phyloP scores from a whole-genome alignment of 1,140 invertebrate species.

The Mylabris phalerata region DNA sequence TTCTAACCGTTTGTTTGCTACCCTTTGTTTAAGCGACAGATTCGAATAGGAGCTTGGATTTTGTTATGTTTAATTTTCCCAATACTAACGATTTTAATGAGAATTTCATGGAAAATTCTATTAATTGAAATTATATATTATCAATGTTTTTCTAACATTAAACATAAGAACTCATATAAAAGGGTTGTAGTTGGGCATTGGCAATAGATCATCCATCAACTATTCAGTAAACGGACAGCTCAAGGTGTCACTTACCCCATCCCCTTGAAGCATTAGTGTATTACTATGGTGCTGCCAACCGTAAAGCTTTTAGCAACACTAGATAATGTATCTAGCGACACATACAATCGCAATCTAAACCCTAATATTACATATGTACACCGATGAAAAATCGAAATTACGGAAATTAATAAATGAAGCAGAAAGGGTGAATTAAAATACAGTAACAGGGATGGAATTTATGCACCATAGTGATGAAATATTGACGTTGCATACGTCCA shows the following conservation, averaged over 20 bases:
- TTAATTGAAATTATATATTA: too few species aligned
- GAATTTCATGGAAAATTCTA: too few species aligned
- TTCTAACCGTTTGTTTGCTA: slow-evolving; percentile 33
- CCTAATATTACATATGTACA: too few species aligned
- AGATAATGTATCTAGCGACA: slow-evolving; percentile 13
- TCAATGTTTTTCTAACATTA: too few species aligned
- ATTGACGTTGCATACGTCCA: slow-evolving; percentile 1
- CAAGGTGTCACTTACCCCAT: slow-evolving; percentile 31
- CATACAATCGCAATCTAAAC: too few species aligned
- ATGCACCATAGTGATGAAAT: too few species aligned
- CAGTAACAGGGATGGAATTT: too few species aligned
- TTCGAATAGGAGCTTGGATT: slow-evolving; percentile 24
- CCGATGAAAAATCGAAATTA: too few species aligned
- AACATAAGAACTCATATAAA: background rate
- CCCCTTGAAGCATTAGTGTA: slow-evolving; percentile 28
- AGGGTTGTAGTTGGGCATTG: slow-evolving; percentile 12
- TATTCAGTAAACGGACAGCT: slow-evolving; percentile 26
- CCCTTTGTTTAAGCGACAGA: slow-evolving; percentile 38
- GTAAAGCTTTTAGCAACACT: slow-evolving; percentile 23
- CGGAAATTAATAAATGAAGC: too few species aligned
- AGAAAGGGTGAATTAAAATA: too few species aligned
- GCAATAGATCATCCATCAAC: slow-evolving; percentile 27
- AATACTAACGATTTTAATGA: too few species aligned
- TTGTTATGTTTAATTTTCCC: too few species aligned
- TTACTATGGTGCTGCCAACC: slow-evolving; percentile 23